Evolutionary conservation across 2,113 vertebrate species (phyloP), one percentile per base, ranked within the genome.

Genomic region (Sander lucioperca): DNA sequence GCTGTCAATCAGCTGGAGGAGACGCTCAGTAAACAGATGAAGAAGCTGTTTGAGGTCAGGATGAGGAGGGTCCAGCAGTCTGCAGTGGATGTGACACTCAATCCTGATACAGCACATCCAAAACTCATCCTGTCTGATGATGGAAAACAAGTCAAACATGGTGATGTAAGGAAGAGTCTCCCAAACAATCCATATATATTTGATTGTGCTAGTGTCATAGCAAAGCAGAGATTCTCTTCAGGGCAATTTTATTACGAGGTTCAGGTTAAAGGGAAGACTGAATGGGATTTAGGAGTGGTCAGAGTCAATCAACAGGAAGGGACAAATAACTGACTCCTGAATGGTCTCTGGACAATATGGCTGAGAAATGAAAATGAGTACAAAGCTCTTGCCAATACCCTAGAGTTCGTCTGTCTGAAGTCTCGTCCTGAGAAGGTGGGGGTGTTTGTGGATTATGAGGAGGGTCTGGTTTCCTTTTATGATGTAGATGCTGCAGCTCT

Each of bases 401-500:
- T 21, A 0, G 6, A n/a, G 19, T 70, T 10, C 0, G 16, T n/a
- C n/a, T n/a, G n/a, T 53, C 27, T 61, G 16, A 19, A 61, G 27
- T 58, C 56, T 15, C 56, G 36, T 39, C 36, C 36, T 39, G 36
- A 39, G 36, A 39, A 39, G 36, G 36, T 39, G 36, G 36, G 36
- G 25, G 57, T 30, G 57, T 59, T 59, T 30, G 57, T 59, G 25
- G 57, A 59, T 59, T 59, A 59, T 30, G 57, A 59, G 25, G 57
- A 59, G 1, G 57, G 57, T 59, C 27, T 59, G 25, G 27, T 59
- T 27, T 59, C 57, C 18, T 54, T 69, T 36, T 36, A 36, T 69
- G 67, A 50, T 11, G 33, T 33, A 6, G 64, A 50, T 67, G n/a
- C 43, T 66, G 64, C 64, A 66, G n/a, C 64, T 48, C 64, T 67